Evolutionary conservation across 2,888 invertebrate genomes (phyloP), one percentile per base, ranked within the genome.

Genomic region (Phengaris alcon): DNA sequence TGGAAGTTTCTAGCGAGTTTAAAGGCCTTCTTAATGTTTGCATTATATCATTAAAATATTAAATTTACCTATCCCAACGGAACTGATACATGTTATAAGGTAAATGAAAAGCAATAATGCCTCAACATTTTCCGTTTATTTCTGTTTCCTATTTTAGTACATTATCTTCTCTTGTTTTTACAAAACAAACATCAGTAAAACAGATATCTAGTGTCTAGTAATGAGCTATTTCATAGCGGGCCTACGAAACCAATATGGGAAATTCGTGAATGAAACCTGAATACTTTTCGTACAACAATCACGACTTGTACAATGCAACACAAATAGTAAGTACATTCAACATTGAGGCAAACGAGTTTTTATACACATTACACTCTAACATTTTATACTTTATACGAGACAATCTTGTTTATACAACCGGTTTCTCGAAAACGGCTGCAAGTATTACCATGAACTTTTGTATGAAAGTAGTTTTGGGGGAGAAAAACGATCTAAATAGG

Each of bases 211-310:
- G 1, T 35, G 12, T 6, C 48, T 48, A 64, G 64, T 13, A 35
- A 64, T 64, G 35, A 64, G 64, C 35, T 64, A 44, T 64, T 44
- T 64, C 64, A 13, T 64, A 44, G 64, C 64, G 6, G 35, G 64
- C 64, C 64, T 64, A 64, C 64, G 64, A 64, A 35, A 44, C 44
- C 64, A 64, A 64, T 64, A 44, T 64, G 64, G 59, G 64, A 44
- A 35, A 13, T 2, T 64, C 64, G 12, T 44, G 35, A 64, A 59
- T 59, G 10, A 22, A 64, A 64, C 64, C 35, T 64, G 44, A 64
- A 64, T 64, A 64, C 35, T 9, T 44, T 10, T 9, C 35, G 12
- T 12, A 44, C 44, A 64, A 64, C 64, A 35, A 44, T 64, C 35
- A 64, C 35, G 12, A 64, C 12, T 64, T 64, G 64, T 64, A 64